Evolutionary conservation across 2,888 invertebrate genomes (phyloP), one percentile per base, ranked within the genome.

Genomic region (Drosophila robusta): DNA sequence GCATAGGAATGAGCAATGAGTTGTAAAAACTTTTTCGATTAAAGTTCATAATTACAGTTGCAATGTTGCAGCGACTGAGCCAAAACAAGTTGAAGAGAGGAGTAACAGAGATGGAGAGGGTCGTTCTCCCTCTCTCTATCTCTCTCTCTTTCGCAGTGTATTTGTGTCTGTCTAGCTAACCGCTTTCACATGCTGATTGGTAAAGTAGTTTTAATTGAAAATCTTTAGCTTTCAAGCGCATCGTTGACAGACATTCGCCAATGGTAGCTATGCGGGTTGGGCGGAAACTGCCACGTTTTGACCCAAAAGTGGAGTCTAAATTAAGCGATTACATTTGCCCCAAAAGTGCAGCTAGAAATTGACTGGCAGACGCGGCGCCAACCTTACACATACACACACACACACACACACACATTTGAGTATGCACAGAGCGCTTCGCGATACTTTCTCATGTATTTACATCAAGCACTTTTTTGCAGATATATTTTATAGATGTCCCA

Each of bases 171-270:
- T 45, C 45, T 56, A 45, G 34, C 58, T 60, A 73, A 68, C 56
- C 61, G 61, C 50, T 72, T 62, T 65, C 62, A 77, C 70, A 85
- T 75, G 66, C 70, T 81, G 89, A 87, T 87, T 87, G 75, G 70
- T 75, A 66, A 89, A 87, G 75, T 86, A 82, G 70, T 87, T 89
- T 89, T 86, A 86, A 89, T 89, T 87, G 86, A 81, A 86, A 86
- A 87, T 89, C 89, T 78, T 85, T 81, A 75, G 86, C 72, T 67
- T 63, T 71, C 60, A 69, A 56, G 65, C 49, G 66, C 55, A 63
- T 65, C 58, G 61, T 64, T 66, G 54, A 65, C 64, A 68, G 64
- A 64, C 54, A 58, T 47, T 44, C 24, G 38, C 51, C n/a, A 51
- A 16, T 9, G 22, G 26, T 29, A 29, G 16, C n/a, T 47, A 22